Base-by-base conservation (phyloP, 2,888 invertebrate genomes). In the Leptinotarsa tumamoca region DNA sequence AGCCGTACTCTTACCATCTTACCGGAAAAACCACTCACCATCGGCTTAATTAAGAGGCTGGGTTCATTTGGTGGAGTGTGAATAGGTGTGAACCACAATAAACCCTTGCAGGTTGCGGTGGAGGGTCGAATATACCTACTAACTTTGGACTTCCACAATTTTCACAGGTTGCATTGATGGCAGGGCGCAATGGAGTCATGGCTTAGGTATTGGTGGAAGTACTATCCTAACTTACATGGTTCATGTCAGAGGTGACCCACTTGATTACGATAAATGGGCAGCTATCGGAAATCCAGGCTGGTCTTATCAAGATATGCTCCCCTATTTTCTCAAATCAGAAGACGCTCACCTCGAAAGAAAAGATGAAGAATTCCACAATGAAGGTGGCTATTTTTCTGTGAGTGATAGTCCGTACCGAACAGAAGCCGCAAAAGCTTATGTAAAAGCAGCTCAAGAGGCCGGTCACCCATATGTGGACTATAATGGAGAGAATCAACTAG, bases 171-270 rank as follows among this genome's bases (percentile, higher is more conserved):
- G 76, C 56, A 18, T 1, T 33, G 61, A 71, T 15, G 33, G 51
- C 1, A 67, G 54, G 15, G 17, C 70, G 23, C 49, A 56, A 50
- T 76, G 67, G 67, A 13, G 18, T 4, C 73, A 73, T 43, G 78
- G 78, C 4, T 76, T 76, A 10, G 76, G 63, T 4, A 52, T 78
- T 4, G 78, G 94, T 18, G 97, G 97, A 0, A 93, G 93, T 15
- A 95, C 95, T 83, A 94, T 94, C 1, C 89, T 97, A 2, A 97
- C 97, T 86, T 97, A 96, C 23, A 97, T 98, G 97, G 90, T 90
- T 81, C 91, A 92, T 85, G 89, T 90, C 1, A 86, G 92, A 69
- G 92, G 92, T 0, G 90, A 92, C 84, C 91, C 90, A 2, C 87
- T 89, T 10, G 95, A 96, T 84, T 96, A 94, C 88, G 93, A 96